Conservation (phyloP, 2,797 vertebrate genomes). For the Morelia viridis region DNA sequence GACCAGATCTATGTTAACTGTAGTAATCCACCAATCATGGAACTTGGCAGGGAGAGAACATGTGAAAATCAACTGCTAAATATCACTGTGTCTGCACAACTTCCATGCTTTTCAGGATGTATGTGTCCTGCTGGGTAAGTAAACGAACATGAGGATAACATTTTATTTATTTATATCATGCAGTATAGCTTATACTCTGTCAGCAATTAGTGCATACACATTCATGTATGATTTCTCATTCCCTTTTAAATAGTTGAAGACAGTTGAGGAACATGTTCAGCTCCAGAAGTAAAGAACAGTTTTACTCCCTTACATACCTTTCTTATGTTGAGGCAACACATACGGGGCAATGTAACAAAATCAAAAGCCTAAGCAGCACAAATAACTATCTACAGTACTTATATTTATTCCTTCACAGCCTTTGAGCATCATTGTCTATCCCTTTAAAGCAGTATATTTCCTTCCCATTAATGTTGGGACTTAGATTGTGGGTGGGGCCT, state of each 20-base stretch:
- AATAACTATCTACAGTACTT: neutral
- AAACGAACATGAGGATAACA: neutral
- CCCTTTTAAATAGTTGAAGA: neutral
- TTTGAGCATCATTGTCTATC: neutral
- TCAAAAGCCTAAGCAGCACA: neutral
- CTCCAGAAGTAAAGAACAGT: neutral
- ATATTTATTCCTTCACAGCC: neutral
- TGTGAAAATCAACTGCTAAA: conserved; percentile 93
- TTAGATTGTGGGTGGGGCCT: no score
- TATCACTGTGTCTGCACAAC: conserved; percentile 81
- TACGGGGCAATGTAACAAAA: neutral
- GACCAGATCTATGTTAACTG: conserved; percentile 90
- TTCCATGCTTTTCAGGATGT: conserved; percentile 90
- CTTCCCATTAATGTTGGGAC: neutral
- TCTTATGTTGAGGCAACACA: neutral
- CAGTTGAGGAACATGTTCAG: neutral
- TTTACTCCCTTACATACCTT: neutral
- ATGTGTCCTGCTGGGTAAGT: conserved; percentile 88
- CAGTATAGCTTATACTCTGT: neutral
- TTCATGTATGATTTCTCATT: neutral
- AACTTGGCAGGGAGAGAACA: conserved; percentile 81
- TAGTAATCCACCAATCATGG: conserved; percentile 67
- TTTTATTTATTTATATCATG: neutral
- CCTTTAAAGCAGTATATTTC: neutral
- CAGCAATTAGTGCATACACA: neutral